Evolutionary conservation across 2,113 vertebrate species (phyloP), one percentile per base, ranked within the genome.

Genomic region (Lophura nycthemera): DNA sequence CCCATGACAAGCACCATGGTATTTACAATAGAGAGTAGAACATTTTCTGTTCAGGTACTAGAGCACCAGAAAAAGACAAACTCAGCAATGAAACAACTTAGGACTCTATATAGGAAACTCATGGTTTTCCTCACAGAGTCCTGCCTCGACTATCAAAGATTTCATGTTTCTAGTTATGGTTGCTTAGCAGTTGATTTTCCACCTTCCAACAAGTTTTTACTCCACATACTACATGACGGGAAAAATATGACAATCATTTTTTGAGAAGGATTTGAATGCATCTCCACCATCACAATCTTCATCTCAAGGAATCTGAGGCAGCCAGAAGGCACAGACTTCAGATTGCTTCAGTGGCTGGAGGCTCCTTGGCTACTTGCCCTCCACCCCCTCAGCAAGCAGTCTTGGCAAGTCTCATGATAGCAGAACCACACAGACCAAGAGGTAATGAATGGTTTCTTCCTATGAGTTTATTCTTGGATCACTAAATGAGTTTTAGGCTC

Each of bases 391-490:
- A 2, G 6, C 7, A 0, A 82, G 13, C 70, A 71, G 38, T 54
- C 22, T 24, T 80, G 22, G 47, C 89, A 92, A 42, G 71, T 71
- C 89, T 83, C 64, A 60, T 0, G 5, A 78, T 34, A 64, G 34
- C 43, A 2, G 5, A 94, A 76, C 59, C 81, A 91, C 42, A 82
- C 27, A 87, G 19, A 17, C n/a, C 71, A 85, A 6, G 16, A 90
- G 22, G 60, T 71, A 92, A 80, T 43, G 86, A 92, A 88, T 38
- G 13, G 18, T 90, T 95, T 90, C 67, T 96, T 92, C 69, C 42
- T 93, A 74, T 50, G 70, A 34, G 57, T 75, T 93, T 94, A 91
- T 92, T 97, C 86, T 96, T 93, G 92, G 86, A 82, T 91, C 69
- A 79, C 38, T 30, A 89, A 91, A 76, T 82, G 64, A 75, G 19